Evolutionary conservation across 37 sponge, comb jelly and placozoan genomes (phyloP).

Genomic region (Crambe crambe): DNA sequence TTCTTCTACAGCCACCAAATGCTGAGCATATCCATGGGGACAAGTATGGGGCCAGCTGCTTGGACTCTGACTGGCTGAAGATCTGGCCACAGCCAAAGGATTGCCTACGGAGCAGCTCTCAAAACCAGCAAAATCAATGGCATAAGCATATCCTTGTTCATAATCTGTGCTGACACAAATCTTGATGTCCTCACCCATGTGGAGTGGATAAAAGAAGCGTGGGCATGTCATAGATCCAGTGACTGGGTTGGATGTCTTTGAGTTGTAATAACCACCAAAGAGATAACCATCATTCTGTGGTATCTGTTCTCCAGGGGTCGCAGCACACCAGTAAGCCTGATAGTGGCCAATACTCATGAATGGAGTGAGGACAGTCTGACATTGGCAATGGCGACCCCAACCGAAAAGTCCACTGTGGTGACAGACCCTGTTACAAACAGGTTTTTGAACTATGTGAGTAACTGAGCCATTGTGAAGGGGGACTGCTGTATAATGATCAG

Average conservation of each 20-base stretch:
- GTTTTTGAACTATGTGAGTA: conserved; percentile 13
- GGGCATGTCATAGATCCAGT: conserved; percentile 67
- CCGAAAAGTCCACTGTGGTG: not conserved
- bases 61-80: not conserved
- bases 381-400: conserved; percentile 30
- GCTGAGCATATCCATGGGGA: conserved; percentile 51
- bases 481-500: conserved; percentile 42
- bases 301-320: conserved; percentile 7
- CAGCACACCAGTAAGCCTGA: conserved; percentile 74
- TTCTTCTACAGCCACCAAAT: conserved; percentile 60
- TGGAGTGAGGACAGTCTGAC: conserved; percentile 17
- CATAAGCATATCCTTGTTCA: conserved; percentile 42
- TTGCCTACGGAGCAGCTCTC: conserved; percentile 74
- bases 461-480: conserved; percentile 56
- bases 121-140: conserved; percentile 78
- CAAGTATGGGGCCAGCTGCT: conserved; percentile 48
- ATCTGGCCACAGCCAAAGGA: conserved; percentile 42
- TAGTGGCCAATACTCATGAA: conserved; percentile 35
- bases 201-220: conserved; percentile 43
- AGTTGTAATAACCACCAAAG: conserved; percentile 77
- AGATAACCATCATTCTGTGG: conserved; percentile 54
- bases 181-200: conserved; percentile 53
- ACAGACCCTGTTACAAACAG: conserved; percentile 23
- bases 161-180: conserved; percentile 69
- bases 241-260: conserved; percentile 59